phyloP scores from a whole-genome alignment of 1,140 invertebrate species.

The Ostrea denselamellosa region DNA sequence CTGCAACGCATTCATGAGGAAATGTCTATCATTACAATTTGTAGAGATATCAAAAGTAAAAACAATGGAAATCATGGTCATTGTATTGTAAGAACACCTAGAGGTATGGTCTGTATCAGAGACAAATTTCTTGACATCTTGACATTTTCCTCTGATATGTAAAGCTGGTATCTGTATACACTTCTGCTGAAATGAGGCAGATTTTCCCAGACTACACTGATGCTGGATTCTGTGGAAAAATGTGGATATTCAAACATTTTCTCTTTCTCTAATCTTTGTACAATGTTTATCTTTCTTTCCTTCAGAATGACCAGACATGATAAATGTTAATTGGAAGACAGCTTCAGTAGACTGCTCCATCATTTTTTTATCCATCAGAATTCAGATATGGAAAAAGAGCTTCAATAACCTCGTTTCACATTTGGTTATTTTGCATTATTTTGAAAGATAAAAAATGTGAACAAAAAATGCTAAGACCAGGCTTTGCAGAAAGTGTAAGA shows the following conservation, averaged over 20 bases:
- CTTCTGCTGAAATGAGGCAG: neutral
- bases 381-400: neutral
- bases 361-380: neutral
- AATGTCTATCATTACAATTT: no score
- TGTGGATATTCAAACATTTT: neutral
- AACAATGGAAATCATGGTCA: no score
- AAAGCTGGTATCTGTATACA: neutral
- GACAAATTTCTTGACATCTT: neutral
- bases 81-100: no score
- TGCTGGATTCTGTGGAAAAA: neutral
- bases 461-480: neutral
- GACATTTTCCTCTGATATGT: conserved; percentile 1
- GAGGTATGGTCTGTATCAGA: conserved; percentile 23
- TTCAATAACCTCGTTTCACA: neutral
- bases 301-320: conserved; percentile 8
- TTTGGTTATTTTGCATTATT: neutral
- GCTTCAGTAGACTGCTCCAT: neutral
- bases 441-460: neutral
- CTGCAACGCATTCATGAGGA: no score
- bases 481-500: neutral
- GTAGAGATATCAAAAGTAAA: no score
- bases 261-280: conserved; percentile 4
- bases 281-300: conserved; percentile 15
- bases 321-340: conserved; percentile 20
- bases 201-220: neutral